phyloP scores from a whole-genome alignment of 2,113 vertebrate species.

The Athene cunicularia region DNA sequence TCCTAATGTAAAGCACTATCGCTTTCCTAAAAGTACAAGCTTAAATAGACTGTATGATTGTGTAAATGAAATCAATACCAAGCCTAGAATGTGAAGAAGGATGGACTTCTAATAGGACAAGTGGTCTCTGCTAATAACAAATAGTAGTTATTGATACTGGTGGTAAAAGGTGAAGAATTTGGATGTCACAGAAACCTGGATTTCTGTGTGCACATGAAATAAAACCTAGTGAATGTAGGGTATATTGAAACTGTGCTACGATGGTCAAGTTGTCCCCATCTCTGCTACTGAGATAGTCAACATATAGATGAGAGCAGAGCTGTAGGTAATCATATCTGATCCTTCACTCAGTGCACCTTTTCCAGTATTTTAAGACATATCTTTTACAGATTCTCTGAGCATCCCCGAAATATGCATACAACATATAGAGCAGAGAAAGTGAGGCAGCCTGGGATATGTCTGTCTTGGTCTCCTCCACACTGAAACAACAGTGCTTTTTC shows the following conservation, averaged over 20 bases:
- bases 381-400: background rate
- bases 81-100: background rate
- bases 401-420: background rate
- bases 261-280: background rate
- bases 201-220: background rate
- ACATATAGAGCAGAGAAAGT: background rate
- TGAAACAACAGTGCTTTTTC: background rate
- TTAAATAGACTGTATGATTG: background rate
- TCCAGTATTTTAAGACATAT: background rate
- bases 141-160: background rate
- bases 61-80: background rate
- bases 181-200: background rate
- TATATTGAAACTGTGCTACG: background rate
- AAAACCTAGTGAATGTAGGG: background rate
- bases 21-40: background rate
- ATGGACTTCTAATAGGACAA: background rate
- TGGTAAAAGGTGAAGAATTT: background rate
- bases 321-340: background rate
- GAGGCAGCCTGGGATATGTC: background rate
- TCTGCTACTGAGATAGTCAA: background rate
- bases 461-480: background rate
- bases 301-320: background rate
- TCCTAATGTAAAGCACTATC: slow-evolving; percentile 16
- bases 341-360: background rate
- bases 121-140: background rate